Conservation (phyloP, 1,140 invertebrate species). For the Zaprionus nigranus region DNA sequence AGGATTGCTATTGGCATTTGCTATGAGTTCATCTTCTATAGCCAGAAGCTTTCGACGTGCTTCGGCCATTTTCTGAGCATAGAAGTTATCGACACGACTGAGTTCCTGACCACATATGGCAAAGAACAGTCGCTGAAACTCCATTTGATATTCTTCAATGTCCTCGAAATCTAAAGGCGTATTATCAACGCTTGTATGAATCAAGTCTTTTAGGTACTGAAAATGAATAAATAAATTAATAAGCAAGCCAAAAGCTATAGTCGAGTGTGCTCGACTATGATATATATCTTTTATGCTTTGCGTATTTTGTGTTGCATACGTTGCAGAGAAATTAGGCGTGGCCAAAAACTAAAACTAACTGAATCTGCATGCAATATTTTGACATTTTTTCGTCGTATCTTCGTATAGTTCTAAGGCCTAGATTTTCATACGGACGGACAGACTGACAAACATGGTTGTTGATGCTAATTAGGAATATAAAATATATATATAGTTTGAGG, state of each 20-base stretch:
- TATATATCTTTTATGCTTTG: neutral
- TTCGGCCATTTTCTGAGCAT: conserved; percentile 98
- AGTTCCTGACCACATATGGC: conserved; percentile 96
- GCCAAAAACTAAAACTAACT: too few species aligned
- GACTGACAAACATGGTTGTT: too few species aligned
- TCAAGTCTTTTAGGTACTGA: conserved; percentile 60
- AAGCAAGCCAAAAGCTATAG: neutral
- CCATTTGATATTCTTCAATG: conserved; percentile 88
- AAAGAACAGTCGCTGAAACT: conserved; percentile 97
- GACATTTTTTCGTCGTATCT: too few species aligned
- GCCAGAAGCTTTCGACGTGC: conserved; percentile 86
- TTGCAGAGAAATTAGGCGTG: too few species aligned
- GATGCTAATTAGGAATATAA: too few species aligned
- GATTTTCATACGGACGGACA: too few species aligned
- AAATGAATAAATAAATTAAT: neutral
- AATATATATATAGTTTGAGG: too few species aligned
- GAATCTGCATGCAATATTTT: too few species aligned
- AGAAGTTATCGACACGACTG: conserved; percentile 97
- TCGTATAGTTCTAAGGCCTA: too few species aligned
- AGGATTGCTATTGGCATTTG: conserved; percentile 56
- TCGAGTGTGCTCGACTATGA: too few species aligned
- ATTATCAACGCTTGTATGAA: conserved; percentile 25
- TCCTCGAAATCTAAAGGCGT: conserved; percentile 24
- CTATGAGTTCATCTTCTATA: conserved; percentile 1
- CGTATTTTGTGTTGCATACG: too few species aligned